Percentiles rank a stretch among this genome's conserved stretches.
These are phyloP conservation scores for Leucophora obtusa DNA, from an alignment of 2,888 invertebrate genomes.

Conservation along the genomic window DNA sequence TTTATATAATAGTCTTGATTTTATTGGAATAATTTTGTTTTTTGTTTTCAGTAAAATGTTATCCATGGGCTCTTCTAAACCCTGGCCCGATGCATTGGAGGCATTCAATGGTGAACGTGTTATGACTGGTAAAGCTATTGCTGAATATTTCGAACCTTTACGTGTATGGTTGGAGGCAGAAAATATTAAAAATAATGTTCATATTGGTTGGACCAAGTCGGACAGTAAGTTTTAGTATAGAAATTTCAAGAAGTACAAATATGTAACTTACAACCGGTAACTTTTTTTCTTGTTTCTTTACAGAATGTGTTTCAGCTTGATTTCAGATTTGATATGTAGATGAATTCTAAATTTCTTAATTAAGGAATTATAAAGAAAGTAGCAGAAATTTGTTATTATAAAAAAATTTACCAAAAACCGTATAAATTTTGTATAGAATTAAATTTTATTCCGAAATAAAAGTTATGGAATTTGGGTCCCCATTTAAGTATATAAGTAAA, in stretches of 20 bases:
- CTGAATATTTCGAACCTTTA: slow-evolving; percentile 90
- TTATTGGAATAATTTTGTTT: background rate
- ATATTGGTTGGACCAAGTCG: slow-evolving; percentile 82
- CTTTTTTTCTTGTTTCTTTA: slow-evolving; percentile 3
- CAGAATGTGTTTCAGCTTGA: slow-evolving; percentile 55
- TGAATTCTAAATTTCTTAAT: too few species aligned
- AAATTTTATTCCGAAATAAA: too few species aligned
- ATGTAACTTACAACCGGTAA: background rate
- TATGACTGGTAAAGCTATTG: slow-evolving; percentile 87
- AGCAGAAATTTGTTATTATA: too few species aligned
- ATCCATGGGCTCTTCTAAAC: slow-evolving; percentile 85
- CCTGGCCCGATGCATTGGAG: slow-evolving; percentile 93
- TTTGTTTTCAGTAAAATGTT: slow-evolving; percentile 82
- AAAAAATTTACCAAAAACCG: too few species aligned
- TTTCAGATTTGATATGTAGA: background rate
- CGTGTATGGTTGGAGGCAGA: slow-evolving; percentile 86
- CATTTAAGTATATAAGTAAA: too few species aligned
- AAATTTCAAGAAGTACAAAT: background rate
- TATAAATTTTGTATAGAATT: too few species aligned
- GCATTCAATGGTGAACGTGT: slow-evolving; percentile 86
- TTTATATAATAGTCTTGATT: background rate
- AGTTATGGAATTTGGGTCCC: too few species aligned
- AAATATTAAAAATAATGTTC: slow-evolving; percentile 84
- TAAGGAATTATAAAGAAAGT: too few species aligned
- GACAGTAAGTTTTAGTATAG: slow-evolving; percentile 71